Evolutionary conservation across 2,888 invertebrate species (phyloP).

Genomic region (Octonoba sinensis): DNA sequence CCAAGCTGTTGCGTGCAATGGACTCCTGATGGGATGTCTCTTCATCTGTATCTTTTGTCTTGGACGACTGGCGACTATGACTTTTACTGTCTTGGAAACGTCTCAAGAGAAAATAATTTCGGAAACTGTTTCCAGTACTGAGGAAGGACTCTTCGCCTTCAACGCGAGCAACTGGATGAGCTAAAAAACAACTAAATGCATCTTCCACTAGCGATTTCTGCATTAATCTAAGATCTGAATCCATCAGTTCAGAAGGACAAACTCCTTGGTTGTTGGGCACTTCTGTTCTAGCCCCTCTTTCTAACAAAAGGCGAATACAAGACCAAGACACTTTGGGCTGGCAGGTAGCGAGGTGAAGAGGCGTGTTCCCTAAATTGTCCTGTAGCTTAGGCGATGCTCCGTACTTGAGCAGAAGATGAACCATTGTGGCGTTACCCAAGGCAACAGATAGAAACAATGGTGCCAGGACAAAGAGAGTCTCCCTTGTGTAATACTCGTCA

Average conservation of each 20-base stretch:
- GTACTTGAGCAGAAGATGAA: conserved; percentile 75
- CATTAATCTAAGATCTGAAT: conserved; percentile 72
- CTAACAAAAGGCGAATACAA: conserved; percentile 74
- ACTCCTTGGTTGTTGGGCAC: conserved; percentile 73
- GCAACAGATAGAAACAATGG: conserved; percentile 76
- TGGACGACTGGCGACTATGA: conserved; percentile 44
- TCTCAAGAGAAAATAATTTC: conserved; percentile 45
- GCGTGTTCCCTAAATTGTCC: conserved; percentile 75
- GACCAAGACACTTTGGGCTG: conserved; percentile 75
- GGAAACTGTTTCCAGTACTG: conserved; percentile 46
- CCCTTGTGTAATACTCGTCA: conserved; percentile 73
- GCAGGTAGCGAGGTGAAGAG: conserved; percentile 75
- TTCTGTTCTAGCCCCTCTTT: conserved; percentile 73
- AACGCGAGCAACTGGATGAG: conserved; percentile 41
- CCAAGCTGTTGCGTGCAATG: conserved; percentile 36
- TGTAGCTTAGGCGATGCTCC: conserved; percentile 74
- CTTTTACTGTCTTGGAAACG: conserved; percentile 53
- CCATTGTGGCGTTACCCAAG: conserved; percentile 74
- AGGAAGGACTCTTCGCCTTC: conserved; percentile 51
- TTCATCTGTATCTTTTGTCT: conserved; percentile 46
- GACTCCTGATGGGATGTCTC: conserved; percentile 41
- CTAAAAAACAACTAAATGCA: conserved; percentile 65
- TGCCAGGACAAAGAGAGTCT: conserved; percentile 75
- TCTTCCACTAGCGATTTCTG: conserved; percentile 74
- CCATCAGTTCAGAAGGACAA: conserved; percentile 74